Evolutionary conservation across 2,113 vertebrate species (phyloP), one percentile per base, ranked within the genome.

Genomic region (Arizona elegans): DNA sequence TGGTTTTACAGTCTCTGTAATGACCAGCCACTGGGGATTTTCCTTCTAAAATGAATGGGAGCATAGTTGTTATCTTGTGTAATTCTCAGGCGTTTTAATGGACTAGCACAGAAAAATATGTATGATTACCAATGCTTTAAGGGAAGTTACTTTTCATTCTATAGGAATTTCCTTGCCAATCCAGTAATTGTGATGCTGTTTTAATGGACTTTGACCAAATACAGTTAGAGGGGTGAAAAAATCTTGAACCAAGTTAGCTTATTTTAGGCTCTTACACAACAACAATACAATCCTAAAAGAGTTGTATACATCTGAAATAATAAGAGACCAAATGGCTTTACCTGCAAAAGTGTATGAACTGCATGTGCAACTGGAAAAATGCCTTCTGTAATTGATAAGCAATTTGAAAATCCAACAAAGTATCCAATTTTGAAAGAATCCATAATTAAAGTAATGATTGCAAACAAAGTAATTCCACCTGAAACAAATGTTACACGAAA

Each of bases 391-490:
- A 98, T 97, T 3, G 99, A 98, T 58, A 99, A 96, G 93, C 99
- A 99, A 47, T 97, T 97, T 0, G 98, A 98, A 97, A 98, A 99
- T 55, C 99, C 99, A 92, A 99, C 94, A 93, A 98, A 99, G 96
- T 99, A 98, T 53, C 99, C 99, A 52, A 99, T 97, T 97, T 99
- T 98, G 94, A 99, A 99, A 93, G 98, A 98, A 91, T 99, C 99
- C 97, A 99, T 98, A 92, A 99, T 97, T 95, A 99, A 94, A 65
- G 99, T 99, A 62, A 99, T 98, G 91, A 98, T 94, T 0, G 99
- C 99, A 81, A 99, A 98, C 87, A 99, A 93, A 0, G 98, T 98
- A 97, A 99, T 98, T 7, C 98, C 99, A 93, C 99, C 99, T 99
- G 89, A 5, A 86, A 92, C 90, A 70, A 52, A 90, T 38, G 23